These are phyloP conservation scores for Hemibagrus wyckioides DNA, from an alignment of 2,113 vertebrate genomes.

Conservation along the genomic window DNA sequence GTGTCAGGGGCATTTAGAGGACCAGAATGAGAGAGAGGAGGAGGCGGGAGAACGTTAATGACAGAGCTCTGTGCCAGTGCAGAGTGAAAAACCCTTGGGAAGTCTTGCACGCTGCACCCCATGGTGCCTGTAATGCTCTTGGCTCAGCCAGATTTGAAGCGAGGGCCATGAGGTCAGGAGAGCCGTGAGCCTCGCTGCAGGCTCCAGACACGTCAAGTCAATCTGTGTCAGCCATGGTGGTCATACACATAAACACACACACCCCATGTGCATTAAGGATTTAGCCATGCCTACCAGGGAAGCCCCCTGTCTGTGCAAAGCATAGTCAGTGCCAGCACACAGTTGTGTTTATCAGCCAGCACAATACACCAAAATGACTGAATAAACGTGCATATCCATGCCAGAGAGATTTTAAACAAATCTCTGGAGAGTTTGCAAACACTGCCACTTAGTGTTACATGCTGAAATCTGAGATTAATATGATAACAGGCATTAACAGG, in stretches of 20 bases:
- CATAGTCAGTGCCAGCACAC: slow-evolving; percentile 18
- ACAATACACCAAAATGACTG: slow-evolving; percentile 28
- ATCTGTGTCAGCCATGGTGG: slow-evolving; percentile 48
- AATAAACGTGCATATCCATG: not conserved
- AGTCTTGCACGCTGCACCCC: slow-evolving; percentile 41
- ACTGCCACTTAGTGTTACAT: slow-evolving; percentile 6
- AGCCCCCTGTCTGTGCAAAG: not conserved
- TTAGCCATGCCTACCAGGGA: slow-evolving; percentile 34
- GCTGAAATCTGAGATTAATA: slow-evolving; percentile 4
- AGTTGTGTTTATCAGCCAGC: slow-evolving; percentile 12
- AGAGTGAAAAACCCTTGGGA: slow-evolving; percentile 39
- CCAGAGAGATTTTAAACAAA: slow-evolving; percentile 15
- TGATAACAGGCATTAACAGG: not conserved
- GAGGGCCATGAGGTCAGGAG: slow-evolving; percentile 38
- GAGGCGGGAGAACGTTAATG: slow-evolving; percentile 26
- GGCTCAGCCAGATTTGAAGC: slow-evolving; percentile 40
- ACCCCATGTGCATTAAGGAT: slow-evolving; percentile 43
- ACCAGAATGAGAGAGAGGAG: not conserved
- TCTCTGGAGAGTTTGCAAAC: slow-evolving; percentile 32
- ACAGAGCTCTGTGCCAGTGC: slow-evolving; percentile 41
- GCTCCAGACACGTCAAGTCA: slow-evolving; percentile 52
- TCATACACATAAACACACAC: slow-evolving; percentile 29
- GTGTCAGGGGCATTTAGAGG: slow-evolving; percentile 16
- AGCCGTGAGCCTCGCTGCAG: slow-evolving; percentile 38
- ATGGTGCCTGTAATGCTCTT: slow-evolving; percentile 45